Base-by-base conservation (phyloP, 2,797 vertebrate genomes). In the Pipistrellus pipistrellus region DNA sequence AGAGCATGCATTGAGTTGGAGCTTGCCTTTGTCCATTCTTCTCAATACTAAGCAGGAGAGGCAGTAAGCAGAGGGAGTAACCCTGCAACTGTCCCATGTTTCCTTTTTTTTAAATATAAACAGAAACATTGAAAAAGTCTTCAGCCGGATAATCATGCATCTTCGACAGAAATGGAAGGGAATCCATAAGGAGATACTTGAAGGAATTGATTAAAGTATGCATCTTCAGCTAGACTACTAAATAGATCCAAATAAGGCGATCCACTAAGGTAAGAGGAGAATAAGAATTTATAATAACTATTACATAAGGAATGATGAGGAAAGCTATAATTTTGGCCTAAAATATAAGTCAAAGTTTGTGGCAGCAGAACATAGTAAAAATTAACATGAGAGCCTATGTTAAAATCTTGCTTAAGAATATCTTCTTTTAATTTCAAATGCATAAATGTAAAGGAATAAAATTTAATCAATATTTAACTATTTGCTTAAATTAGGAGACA, bases 371-470 rank as follows among this genome's bases (percentile, higher is more conserved):
- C 48, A 88, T 1, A 73, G 21, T 20, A 62, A 38, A 59, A 59
- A 46, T 71, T 81, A 80, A 72, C 9, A n/a, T 48, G 62, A 44
- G 11, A 41, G 9, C 10, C 13, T 20, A 82, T 18, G 32, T 9
- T 20, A 69, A 59, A 85, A 85, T 73, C 41, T 82, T 88, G 18
- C 53, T 78, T 57, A 80, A 64, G 38, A 8, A 23, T 27, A 83
- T 13, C 69, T 95, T 53, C 8, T 77, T 53, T 87, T 81, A 44
- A 85, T 92, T 69, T 86, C 41, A 84, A 87, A n/a, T 62, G n/a
- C 66, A 53, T 4, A 83, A 94, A 83, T 77, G 13, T 32, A 75
- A 18, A 95, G 27, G 94, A 57, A 55, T 41, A 11, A n/a, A 72
- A 73, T 76, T 18, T 38, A 75, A 90, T 72, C 30, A 46, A 75